Evolutionary conservation across 2,888 invertebrate species (phyloP).

Genomic region (Dryobota labecula): DNA sequence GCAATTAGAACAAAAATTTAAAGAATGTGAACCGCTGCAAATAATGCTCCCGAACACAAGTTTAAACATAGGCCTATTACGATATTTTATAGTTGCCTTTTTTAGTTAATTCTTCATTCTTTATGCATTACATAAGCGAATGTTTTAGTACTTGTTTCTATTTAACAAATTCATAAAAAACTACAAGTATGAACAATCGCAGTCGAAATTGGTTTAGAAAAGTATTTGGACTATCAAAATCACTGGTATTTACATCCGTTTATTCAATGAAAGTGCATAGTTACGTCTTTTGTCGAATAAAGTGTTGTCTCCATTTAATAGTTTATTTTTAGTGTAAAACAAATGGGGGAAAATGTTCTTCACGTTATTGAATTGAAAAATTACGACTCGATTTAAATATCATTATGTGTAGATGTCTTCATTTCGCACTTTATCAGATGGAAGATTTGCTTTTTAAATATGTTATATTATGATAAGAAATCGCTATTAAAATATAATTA

Average conservation of each 20-base stretch:
- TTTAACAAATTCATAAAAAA: not conserved
- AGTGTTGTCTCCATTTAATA: not conserved
- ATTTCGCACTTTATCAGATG: constrained; percentile 32
- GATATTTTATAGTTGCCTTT: constrained; percentile 4
- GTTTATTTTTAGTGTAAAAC: constrained; percentile 24
- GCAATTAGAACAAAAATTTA: constrained; percentile 57
- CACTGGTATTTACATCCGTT: constrained; percentile 5
- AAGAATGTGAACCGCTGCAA: constrained; percentile 62
- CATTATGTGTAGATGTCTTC: constrained; percentile 2
- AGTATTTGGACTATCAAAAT: not conserved
- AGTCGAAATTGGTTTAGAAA: constrained; percentile 4
- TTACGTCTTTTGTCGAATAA: not conserved
- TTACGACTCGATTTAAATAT: constrained; percentile 18
- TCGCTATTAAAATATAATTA: constrained; percentile 58
- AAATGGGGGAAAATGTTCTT: not conserved
- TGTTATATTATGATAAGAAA: constrained; percentile 60
- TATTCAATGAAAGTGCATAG: constrained; percentile 6
- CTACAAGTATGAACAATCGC: not conserved
- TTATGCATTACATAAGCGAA: not conserved
- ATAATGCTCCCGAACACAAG: constrained; percentile 58
- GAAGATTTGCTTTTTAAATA: constrained; percentile 36
- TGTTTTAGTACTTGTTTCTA: not conserved
- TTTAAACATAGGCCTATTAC: not conserved
- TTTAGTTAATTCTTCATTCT: constrained; percentile 6
- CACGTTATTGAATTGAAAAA: not conserved